These are phyloP conservation scores for Tenodera sinensis DNA, from an alignment of 2,888 invertebrate species.

Conservation along the genomic window DNA sequence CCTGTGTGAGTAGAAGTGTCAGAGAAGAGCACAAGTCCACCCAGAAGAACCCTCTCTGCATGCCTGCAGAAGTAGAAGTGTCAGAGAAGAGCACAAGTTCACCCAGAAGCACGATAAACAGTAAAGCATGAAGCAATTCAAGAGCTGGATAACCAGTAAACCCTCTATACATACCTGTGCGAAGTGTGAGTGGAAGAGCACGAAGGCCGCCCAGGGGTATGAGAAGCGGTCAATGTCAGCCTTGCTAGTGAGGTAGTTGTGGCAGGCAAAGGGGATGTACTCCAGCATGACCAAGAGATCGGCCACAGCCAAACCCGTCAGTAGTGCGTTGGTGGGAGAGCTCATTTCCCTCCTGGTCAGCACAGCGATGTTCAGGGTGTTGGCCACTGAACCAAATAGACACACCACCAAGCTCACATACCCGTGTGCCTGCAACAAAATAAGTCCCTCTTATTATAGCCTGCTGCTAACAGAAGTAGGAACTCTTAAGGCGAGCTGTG, in stretches of 20 bases:
- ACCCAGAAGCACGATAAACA: too few relatives aligned
- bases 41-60: too few relatives aligned
- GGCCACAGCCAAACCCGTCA: constrained; percentile 80
- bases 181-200: constrained; percentile 77
- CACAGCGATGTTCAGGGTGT: constrained; percentile 81
- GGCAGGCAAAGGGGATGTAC: constrained; percentile 71
- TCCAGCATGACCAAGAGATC: constrained; percentile 89
- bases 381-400: constrained; percentile 81
- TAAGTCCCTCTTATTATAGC: not conserved
- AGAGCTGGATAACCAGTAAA: not conserved
- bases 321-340: constrained; percentile 81
- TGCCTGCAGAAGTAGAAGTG: too few relatives aligned
- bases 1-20: too few relatives aligned
- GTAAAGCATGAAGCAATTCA: not conserved
- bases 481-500: too few relatives aligned
- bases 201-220: constrained; percentile 68
- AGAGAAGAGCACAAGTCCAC: too few relatives aligned
- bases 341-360: constrained; percentile 77
- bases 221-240: constrained; percentile 57
- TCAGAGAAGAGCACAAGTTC: too few relatives aligned
- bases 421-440: constrained; percentile 61
- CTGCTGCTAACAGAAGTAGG: too few relatives aligned
- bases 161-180: constrained; percentile 47
- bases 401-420: constrained; percentile 81
- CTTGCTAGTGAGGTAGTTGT: constrained; percentile 57